Percentiles rank a stretch among this genome's conserved stretches.
phyloP scores from a whole-genome alignment of 1,140 invertebrate species.

The Hesperophylax magnus region DNA sequence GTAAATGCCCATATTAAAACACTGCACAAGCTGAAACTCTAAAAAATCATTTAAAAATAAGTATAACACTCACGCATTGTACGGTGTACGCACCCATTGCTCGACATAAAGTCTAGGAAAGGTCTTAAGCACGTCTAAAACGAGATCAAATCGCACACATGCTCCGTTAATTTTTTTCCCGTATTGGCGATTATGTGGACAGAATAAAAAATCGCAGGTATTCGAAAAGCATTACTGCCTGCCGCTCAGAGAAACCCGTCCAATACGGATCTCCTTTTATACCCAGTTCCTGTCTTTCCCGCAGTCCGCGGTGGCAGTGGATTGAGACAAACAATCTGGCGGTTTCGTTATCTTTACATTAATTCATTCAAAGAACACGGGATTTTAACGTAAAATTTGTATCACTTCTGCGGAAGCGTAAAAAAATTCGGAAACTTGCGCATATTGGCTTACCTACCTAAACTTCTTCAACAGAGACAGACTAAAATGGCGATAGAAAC shows the following conservation, averaged over 20 bases:
- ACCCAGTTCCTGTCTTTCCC: neutral
- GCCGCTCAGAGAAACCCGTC: neutral
- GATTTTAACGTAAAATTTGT: too few relatives aligned
- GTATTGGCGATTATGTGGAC: neutral
- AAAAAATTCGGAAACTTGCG: too few relatives aligned
- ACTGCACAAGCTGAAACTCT: too few relatives aligned
- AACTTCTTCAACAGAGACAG: too few relatives aligned
- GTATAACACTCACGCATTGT: neutral
- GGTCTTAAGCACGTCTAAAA: neutral
- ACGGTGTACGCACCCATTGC: neutral
- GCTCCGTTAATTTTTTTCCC: slow-evolving; percentile 22
- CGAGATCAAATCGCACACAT: neutral
- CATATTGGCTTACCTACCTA: too few relatives aligned
- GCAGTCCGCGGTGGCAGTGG: neutral
- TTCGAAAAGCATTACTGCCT: slow-evolving; percentile 7
- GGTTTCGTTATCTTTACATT: neutral
- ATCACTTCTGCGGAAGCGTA: too few relatives aligned
- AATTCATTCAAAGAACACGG: neutral
- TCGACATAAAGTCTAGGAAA: neutral
- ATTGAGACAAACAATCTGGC: neutral
- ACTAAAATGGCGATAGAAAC: too few relatives aligned
- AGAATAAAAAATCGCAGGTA: slow-evolving; percentile 10
- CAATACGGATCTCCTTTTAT: neutral
- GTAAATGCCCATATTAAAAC: too few relatives aligned
- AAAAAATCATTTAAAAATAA: too few relatives aligned